A percentile compares a stretch with the other conserved stretches of the same genome.
Evolutionary conservation across 2,797 vertebrate species (phyloP).

Genomic region (Pipistrellus pipistrellus): DNA sequence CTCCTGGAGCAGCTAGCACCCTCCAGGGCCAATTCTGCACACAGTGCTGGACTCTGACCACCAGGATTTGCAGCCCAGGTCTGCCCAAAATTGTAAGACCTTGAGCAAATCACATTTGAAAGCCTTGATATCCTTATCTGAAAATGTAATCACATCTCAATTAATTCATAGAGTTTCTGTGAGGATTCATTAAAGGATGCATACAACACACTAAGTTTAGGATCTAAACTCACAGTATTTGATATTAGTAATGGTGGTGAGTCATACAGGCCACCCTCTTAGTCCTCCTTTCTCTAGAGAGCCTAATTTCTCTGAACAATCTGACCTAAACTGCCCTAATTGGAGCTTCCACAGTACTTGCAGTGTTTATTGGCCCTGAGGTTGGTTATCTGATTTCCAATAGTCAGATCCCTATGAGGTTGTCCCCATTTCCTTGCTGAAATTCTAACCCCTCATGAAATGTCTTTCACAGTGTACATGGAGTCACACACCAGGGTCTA

Average conservation of each 20-base stretch:
- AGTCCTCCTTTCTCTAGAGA: not conserved
- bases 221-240: not conserved
- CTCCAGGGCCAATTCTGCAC: accelerated
- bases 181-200: not conserved
- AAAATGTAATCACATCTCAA: too few species aligned
- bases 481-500: not conserved
- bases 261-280: accelerated
- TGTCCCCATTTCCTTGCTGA: not conserved
- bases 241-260: too few species aligned
- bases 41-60: not conserved
- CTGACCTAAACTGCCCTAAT: not conserved
- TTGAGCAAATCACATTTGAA: not conserved
- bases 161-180: not conserved
- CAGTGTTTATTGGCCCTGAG: not conserved
- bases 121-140: not conserved
- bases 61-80: not conserved
- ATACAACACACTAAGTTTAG: not conserved
- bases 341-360: not conserved
- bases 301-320: not conserved
- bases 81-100: not conserved
- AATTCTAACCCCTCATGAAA: not conserved
- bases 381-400: not conserved
- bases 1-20: not conserved
- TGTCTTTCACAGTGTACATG: not conserved
- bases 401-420: not conserved